A percentile compares a stretch with the other conserved stretches of the same genome.
phyloP scores from a whole-genome alignment of 2,888 invertebrate species.

The Melinaea menophilus region DNA sequence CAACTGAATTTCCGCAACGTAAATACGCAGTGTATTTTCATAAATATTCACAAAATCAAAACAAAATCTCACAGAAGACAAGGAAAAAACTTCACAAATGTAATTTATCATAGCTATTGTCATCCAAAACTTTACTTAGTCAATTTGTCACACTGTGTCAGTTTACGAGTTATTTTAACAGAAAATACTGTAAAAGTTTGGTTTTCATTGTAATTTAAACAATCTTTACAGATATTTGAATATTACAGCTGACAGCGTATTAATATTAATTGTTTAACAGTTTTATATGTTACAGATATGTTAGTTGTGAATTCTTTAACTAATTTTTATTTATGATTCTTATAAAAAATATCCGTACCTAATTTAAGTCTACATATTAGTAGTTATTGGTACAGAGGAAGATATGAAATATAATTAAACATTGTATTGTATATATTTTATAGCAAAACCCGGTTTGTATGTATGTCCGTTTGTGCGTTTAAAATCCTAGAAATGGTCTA shows the following conservation, averaged over 20 bases:
- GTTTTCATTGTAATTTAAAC: conserved; percentile 18
- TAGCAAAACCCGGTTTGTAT: too few relatives aligned
- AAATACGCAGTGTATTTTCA: too few relatives aligned
- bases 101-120: conserved; percentile 38
- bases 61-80: conserved; percentile 8
- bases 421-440: too few relatives aligned
- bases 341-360: too few relatives aligned
- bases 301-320: background rate
- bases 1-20: too few relatives aligned
- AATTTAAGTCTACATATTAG: too few relatives aligned
- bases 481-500: too few relatives aligned
- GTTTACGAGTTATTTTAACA: conserved; percentile 18
- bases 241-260: conserved; percentile 2
- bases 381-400: too few relatives aligned
- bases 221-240: conserved; percentile 20
- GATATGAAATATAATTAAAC: too few relatives aligned
- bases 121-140: conserved; percentile 37
- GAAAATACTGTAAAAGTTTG: conserved; percentile 8
- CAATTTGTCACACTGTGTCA: conserved; percentile 40
- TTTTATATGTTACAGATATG: background rate
- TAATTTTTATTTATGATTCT: too few relatives aligned
- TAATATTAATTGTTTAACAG: conserved; percentile 4
- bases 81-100: conserved; percentile 11
- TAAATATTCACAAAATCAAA: background rate
- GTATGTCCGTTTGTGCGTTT: too few relatives aligned